Percentiles rank a stretch among this genome's conserved stretches.
phyloP scores from a whole-genome alignment of 53 echinoderm and acorn worm species.

The Astropecten irregularis region DNA sequence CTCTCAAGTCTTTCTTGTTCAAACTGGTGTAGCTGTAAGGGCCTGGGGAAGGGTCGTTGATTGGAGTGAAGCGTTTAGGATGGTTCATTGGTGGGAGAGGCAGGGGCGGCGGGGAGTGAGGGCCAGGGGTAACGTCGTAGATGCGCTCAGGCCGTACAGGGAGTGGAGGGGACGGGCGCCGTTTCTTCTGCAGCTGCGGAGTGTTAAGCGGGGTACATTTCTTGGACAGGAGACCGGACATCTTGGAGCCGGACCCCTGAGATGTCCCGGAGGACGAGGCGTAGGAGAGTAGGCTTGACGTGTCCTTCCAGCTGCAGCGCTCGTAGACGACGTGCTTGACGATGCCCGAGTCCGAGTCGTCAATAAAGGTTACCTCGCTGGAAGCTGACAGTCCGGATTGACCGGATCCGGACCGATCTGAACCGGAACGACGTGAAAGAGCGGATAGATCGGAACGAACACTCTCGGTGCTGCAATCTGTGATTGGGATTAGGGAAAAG shows the following conservation, averaged over 20 bases:
- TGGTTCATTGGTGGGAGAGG: not conserved
- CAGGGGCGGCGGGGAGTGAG: not conserved
- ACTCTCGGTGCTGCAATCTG: slow-evolving; percentile 53
- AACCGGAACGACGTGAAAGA: slow-evolving; percentile 56
- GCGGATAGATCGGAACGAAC: slow-evolving; percentile 37
- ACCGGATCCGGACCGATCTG: slow-evolving; percentile 29
- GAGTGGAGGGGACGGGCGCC: slow-evolving; percentile 24
- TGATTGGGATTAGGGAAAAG: not conserved
- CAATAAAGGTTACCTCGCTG: slow-evolving; percentile 40
- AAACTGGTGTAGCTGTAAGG: slow-evolving; percentile 57
- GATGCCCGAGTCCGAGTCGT: slow-evolving; percentile 63
- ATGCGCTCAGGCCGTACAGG: not conserved
- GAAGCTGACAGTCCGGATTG: slow-evolving; percentile 10
- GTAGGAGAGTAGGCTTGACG: slow-evolving; percentile 42
- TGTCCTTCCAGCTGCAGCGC: slow-evolving; percentile 52
- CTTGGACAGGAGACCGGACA: not conserved
- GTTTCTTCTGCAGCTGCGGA: slow-evolving; percentile 8
- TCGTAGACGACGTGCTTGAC: slow-evolving; percentile 63
- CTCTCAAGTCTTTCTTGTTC: not conserved
- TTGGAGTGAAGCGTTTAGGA: not conserved
- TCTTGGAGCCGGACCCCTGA: not conserved
- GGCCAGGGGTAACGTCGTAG: not conserved
- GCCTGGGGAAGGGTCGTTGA: slow-evolving; percentile 1
- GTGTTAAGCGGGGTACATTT: slow-evolving; percentile 22
- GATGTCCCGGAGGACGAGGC: slow-evolving; percentile 11